A percentile compares a stretch with the other conserved stretches of the same genome.
These are phyloP conservation scores for Xenopus borealis DNA, from an alignment of 2,113 vertebrate genomes.

Conservation along the genomic window DNA sequence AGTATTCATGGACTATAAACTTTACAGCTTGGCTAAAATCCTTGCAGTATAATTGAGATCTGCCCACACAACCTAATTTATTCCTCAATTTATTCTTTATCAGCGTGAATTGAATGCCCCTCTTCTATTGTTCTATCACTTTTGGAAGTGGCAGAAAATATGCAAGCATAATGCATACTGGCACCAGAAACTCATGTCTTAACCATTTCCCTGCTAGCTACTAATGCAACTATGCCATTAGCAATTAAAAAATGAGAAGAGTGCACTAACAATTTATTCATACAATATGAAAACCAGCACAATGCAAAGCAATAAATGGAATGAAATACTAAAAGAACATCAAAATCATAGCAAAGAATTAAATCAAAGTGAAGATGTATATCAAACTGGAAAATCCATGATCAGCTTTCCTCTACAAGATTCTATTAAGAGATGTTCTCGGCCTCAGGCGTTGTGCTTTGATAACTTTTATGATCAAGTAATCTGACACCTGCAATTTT, in stretches of 20 bases:
- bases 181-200: neutral
- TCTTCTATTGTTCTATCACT: conserved; percentile 25
- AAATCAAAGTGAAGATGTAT: neutral
- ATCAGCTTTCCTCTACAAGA: neutral
- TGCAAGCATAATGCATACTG: neutral
- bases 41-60: conserved; percentile 45
- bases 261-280: neutral
- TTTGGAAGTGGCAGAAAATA: conserved; percentile 11
- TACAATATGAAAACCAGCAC: neutral
- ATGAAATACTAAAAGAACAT: neutral
- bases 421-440: no score
- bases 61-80: conserved; percentile 44
- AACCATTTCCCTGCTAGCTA: neutral
- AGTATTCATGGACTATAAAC: conserved; percentile 43
- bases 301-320: neutral
- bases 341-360: neutral
- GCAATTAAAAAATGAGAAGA: conserved; percentile 6
- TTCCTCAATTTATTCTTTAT: conserved; percentile 43
- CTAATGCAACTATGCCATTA: no score
- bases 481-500: no score
- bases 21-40: conserved; percentile 43
- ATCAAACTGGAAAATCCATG: no score
- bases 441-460: no score
- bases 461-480: no score
- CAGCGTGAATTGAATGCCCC: conserved; percentile 31